These are phyloP conservation scores for Crenuchus spilurus DNA, from an alignment of 2,797 vertebrate genomes.

Conservation along the genomic window DNA sequence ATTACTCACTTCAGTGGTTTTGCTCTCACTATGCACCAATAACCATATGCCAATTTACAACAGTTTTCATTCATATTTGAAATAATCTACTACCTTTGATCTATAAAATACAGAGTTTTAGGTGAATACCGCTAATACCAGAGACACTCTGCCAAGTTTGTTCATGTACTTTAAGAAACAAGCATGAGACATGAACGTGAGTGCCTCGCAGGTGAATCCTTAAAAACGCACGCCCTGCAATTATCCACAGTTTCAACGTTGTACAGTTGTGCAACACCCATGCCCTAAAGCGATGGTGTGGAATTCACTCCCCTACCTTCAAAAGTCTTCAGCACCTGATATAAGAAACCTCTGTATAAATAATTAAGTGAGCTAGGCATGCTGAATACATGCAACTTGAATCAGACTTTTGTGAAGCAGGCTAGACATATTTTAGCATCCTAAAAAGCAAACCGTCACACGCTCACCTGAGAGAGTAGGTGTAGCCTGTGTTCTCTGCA, in stretches of 20 bases:
- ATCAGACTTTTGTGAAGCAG: background rate
- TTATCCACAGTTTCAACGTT: background rate
- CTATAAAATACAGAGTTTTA: background rate
- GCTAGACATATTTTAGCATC: background rate
- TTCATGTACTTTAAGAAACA: conserved; percentile 11
- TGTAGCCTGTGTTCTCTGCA: conserved; percentile 42
- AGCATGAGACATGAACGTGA: background rate
- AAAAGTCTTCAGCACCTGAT: background rate
- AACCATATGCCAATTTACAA: background rate
- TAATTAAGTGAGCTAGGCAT: too few species aligned
- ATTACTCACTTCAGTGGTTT: background rate
- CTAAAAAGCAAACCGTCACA: background rate
- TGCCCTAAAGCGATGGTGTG: background rate
- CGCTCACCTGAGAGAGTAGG: conserved; percentile 49
- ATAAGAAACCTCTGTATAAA: background rate
- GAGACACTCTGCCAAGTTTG: background rate
- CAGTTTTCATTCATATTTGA: background rate
- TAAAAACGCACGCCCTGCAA: conserved; percentile 15
- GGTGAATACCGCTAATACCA: conserved; percentile 11
- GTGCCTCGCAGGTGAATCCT: background rate
- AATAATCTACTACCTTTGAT: background rate
- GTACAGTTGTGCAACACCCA: conserved; percentile 7
- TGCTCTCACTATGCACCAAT: background rate
- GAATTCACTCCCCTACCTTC: background rate
- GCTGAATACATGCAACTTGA: background rate